Conservation (phyloP, 2,797 vertebrate species). For the Danio aesculapii region DNA sequence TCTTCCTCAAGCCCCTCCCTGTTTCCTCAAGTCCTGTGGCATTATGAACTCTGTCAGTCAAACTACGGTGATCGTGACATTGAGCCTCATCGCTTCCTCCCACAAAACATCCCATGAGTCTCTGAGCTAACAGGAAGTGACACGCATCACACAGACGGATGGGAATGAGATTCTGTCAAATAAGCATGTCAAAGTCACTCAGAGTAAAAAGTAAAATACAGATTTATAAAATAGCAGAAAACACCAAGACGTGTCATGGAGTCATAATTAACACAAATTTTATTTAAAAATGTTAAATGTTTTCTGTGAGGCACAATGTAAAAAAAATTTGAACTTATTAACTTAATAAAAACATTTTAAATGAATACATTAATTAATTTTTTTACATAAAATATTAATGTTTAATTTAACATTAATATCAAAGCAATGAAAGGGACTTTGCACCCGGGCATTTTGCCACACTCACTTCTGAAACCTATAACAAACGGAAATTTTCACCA, state of each 20-base stretch:
- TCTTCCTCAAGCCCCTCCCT: not conserved
- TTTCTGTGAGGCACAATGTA: no score
- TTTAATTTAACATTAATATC: no score
- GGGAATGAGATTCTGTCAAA: conserved; percentile 10
- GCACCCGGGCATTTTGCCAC: no score
- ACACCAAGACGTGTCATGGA: not conserved
- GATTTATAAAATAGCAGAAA: not conserved
- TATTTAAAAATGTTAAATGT: no score
- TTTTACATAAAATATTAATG: no score
- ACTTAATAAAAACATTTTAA: no score
- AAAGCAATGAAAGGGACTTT: no score
- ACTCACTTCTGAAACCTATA: no score
- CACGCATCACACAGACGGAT: conserved; percentile 1
- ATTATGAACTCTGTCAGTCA: conserved; percentile 17
- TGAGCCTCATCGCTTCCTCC: not conserved
- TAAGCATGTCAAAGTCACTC: not conserved
- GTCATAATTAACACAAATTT: not conserved
- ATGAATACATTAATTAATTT: no score
- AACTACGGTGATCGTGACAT: not conserved
- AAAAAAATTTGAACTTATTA: no score
- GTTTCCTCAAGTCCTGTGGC: not conserved
- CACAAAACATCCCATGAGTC: conserved; percentile 1
- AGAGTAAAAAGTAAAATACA: not conserved
- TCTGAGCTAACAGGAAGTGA: conserved; percentile 28
- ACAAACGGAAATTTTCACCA: no score